Percentiles rank a stretch among this genome's conserved stretches.
phyloP scores from a whole-genome alignment of 1,140 invertebrate species.

The Belonocnema kinseyi region DNA sequence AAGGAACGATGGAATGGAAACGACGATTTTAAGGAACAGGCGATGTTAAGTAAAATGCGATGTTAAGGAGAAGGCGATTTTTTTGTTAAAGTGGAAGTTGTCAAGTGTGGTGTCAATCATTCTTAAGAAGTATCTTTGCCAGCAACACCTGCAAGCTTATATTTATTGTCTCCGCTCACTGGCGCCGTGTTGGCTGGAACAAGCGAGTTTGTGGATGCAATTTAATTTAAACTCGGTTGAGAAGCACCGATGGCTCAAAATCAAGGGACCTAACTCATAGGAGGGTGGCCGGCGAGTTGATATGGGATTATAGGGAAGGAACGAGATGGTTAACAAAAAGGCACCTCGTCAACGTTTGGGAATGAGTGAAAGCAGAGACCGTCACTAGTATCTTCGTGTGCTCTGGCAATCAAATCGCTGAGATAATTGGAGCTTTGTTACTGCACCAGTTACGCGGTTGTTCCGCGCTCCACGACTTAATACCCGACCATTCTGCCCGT shows the following conservation, averaged over 20 bases:
- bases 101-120: slow-evolving; percentile 46
- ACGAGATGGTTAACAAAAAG: too few species aligned
- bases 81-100: too few species aligned
- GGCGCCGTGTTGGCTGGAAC: slow-evolving; percentile 36
- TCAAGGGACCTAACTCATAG: neutral
- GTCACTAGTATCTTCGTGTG: neutral
- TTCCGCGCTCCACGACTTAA: slow-evolving; percentile 47
- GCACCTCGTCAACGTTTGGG: too few species aligned
- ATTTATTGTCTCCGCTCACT: slow-evolving; percentile 58
- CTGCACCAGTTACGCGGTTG: slow-evolving; percentile 40
- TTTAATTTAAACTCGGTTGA: slow-evolving; percentile 39
- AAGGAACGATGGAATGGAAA: too few species aligned
- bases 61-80: too few species aligned
- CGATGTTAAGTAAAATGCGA: too few species aligned
- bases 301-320: too few species aligned
- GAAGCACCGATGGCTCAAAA: neutral
- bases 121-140: slow-evolving; percentile 38
- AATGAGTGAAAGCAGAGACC: neutral
- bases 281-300: too few species aligned
- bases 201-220: slow-evolving; percentile 49
- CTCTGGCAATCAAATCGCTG: slow-evolving; percentile 48
- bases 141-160: slow-evolving; percentile 48
- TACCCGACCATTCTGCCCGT: slow-evolving; percentile 36
- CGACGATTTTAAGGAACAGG: too few species aligned
- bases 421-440: slow-evolving; percentile 56